A percentile compares a stretch with the other conserved stretches of the same genome.
These are phyloP conservation scores for Ispidina picta DNA, from an alignment of 2,797 vertebrate species.

Conservation along the genomic window DNA sequence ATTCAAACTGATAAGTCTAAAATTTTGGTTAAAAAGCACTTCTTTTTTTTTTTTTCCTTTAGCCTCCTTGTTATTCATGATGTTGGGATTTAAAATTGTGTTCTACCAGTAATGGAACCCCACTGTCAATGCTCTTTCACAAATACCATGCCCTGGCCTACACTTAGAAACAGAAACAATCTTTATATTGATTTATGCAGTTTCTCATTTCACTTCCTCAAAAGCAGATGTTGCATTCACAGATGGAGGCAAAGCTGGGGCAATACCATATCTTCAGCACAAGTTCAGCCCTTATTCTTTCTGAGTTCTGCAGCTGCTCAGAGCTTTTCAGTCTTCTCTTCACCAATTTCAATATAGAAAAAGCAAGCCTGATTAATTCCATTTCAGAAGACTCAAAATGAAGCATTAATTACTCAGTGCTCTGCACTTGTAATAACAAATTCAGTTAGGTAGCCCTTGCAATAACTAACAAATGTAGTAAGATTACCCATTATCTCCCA, in stretches of 20 bases:
- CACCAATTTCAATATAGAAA: conserved; percentile 53
- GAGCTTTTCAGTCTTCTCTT: conserved; percentile 49
- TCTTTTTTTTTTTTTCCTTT: neutral
- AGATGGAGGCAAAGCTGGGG: conserved; percentile 51
- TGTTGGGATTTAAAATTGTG: neutral
- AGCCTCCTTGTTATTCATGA: neutral
- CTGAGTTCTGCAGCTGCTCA: conserved; percentile 53
- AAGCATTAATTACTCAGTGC: conserved; percentile 49
- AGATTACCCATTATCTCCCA: conserved; percentile 63
- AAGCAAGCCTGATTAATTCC: conserved; percentile 61
- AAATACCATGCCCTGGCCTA: conserved; percentile 7
- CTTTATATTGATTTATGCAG: conserved; percentile 42
- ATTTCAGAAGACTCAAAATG: conserved; percentile 41
- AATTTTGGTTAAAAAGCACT: neutral
- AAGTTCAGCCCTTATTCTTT: conserved; percentile 58
- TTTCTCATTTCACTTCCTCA: conserved; percentile 55
- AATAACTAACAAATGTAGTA: conserved; percentile 44
- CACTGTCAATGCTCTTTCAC: conserved; percentile 10
- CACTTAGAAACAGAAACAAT: conserved; percentile 19
- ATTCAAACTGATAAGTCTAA: neutral
- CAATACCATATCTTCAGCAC: neutral
- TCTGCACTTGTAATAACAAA: conserved; percentile 43
- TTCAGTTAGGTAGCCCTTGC: conserved; percentile 59
- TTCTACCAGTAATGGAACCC: neutral
- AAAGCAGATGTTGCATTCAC: conserved; percentile 63